These are phyloP conservation scores for Euura lappo DNA, from an alignment of 1,140 invertebrate species.

Conservation along the genomic window DNA sequence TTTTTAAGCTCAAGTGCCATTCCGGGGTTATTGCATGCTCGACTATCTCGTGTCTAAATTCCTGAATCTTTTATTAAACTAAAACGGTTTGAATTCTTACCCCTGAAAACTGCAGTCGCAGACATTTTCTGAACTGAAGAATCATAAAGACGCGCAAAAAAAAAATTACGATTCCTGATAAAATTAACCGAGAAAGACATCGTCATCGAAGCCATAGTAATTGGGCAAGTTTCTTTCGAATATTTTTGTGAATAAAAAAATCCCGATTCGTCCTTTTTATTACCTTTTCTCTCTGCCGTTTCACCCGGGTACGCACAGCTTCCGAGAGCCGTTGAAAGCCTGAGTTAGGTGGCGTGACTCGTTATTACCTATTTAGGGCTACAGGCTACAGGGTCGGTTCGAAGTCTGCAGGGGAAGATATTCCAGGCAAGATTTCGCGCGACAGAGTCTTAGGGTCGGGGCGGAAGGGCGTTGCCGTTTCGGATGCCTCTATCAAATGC, in stretches of 20 bases:
- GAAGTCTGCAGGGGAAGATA: background rate
- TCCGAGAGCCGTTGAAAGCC: slow-evolving; percentile 4
- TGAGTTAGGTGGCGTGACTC: slow-evolving; percentile 2
- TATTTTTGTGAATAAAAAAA: background rate
- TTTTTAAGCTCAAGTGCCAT: background rate
- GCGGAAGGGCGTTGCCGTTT: background rate
- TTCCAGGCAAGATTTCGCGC: background rate
- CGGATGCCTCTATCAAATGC: background rate
- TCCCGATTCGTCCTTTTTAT: slow-evolving; percentile 14
- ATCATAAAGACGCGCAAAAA: too few species aligned
- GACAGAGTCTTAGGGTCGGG: background rate
- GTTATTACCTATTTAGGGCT: slow-evolving; percentile 5
- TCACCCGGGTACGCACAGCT: background rate
- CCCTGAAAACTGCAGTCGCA: too few species aligned
- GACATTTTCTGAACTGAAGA: too few species aligned
- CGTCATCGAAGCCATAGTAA: background rate
- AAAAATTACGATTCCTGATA: too few species aligned
- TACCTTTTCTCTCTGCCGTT: slow-evolving; percentile 24
- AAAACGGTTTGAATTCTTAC: too few species aligned
- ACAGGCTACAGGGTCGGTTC: background rate
- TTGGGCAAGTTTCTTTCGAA: background rate
- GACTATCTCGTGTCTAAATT: background rate
- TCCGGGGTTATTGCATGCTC: background rate
- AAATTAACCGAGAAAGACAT: background rate
- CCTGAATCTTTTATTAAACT: background rate